phyloP scores from a whole-genome alignment of 1,140 invertebrate species.

The Trichonephila inaurata region DNA sequence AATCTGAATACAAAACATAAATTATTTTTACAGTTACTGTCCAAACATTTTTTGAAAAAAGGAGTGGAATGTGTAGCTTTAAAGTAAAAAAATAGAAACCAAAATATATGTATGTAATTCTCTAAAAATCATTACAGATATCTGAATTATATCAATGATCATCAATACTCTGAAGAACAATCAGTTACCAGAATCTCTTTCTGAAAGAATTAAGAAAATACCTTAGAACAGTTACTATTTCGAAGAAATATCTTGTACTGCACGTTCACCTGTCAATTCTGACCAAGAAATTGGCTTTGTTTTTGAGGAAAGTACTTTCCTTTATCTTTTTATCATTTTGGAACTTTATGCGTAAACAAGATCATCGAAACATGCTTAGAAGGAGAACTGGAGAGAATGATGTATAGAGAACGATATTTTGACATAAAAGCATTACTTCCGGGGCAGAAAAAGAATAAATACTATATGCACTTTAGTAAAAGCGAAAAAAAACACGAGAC shows the following conservation, averaged over 20 bases:
- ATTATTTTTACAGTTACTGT: no score
- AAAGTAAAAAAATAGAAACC: no score
- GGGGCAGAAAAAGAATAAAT: not conserved
- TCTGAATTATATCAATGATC: no score
- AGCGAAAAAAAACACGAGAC: no score
- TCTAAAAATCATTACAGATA: no score
- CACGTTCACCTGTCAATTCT: not conserved
- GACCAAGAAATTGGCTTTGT: conserved; percentile 9
- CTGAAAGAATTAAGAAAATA: not conserved
- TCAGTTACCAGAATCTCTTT: not conserved
- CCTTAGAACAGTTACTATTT: not conserved
- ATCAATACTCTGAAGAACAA: no score
- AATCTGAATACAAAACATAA: no score
- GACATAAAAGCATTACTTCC: not conserved
- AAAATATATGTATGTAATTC: no score
- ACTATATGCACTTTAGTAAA: no score
- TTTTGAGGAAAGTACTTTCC: not conserved
- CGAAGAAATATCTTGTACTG: not conserved
- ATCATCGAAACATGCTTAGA: not conserved
- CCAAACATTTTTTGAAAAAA: no score
- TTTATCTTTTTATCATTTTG: not conserved
- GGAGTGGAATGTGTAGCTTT: no score
- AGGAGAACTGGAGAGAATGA: not conserved
- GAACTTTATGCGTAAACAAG: not conserved
- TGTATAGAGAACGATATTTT: not conserved